Percentiles rank a stretch among this genome's conserved stretches.
Evolutionary conservation across 2,797 vertebrate species (phyloP).

Genomic region (Pteropus rufus): DNA sequence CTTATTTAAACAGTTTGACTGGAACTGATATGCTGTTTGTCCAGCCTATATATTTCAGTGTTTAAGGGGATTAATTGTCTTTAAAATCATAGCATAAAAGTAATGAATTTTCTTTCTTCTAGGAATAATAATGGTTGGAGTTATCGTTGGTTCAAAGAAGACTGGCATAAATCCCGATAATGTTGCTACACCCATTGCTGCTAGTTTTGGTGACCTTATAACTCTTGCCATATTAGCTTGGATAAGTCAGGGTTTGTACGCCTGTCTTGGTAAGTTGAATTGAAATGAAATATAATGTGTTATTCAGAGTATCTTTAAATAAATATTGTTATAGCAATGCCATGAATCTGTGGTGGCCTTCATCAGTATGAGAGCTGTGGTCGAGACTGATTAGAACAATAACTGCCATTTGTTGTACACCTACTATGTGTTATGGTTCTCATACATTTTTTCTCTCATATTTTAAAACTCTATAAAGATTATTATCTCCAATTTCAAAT

Average conservation of each 20-base stretch:
- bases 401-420: not conserved
- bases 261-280: constrained; percentile 88
- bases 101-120: constrained; percentile 55
- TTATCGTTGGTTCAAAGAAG: constrained; percentile 94
- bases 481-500: not conserved
- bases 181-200: constrained; percentile 94
- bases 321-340: not conserved
- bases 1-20: not conserved
- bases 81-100: constrained; percentile 29
- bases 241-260: constrained; percentile 92
- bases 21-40: not conserved
- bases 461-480: not conserved
- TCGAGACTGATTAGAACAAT: not conserved
- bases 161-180: constrained; percentile 96
- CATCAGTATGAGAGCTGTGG: not conserved
- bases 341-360: not conserved
- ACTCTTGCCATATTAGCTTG: constrained; percentile 92
- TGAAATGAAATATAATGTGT: not conserved
- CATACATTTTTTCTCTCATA: not conserved
- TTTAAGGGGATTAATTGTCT: not conserved
- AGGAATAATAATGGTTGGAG: constrained; percentile 95
- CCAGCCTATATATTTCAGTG: not conserved
- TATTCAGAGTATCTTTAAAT: not conserved
- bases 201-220: constrained; percentile 96
- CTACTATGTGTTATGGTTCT: not conserved